phyloP scores from a whole-genome alignment of 2,797 vertebrate species.

The Columba guinea region DNA sequence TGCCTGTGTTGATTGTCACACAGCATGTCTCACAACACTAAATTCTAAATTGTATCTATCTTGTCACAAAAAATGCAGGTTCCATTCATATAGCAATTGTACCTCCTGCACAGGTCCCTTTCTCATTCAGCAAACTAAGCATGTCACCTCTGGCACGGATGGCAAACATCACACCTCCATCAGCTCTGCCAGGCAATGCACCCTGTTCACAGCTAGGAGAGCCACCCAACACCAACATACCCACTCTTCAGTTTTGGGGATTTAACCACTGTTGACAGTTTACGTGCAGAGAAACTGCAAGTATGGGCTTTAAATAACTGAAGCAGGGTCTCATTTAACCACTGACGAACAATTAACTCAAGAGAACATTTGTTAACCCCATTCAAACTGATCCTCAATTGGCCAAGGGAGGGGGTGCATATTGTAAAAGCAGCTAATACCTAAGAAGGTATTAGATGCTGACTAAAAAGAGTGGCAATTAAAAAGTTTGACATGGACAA shows the following conservation, averaged over 20 bases:
- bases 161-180: background rate
- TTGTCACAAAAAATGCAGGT: background rate
- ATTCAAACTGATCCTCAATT: background rate
- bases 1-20: background rate
- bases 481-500: background rate
- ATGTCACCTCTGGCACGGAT: accelerated
- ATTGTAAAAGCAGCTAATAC: background rate
- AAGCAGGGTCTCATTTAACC: background rate
- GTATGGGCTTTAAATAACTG: background rate
- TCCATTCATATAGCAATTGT: accelerated
- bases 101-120: background rate
- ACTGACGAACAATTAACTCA: background rate
- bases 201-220: background rate
- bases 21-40: background rate
- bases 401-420: background rate
- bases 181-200: accelerated
- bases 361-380: background rate
- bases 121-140: background rate
- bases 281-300: background rate
- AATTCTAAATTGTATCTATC: background rate
- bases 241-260: accelerated
- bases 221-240: accelerated
- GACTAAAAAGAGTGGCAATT: background rate
- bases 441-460: background rate
- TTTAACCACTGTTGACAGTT: background rate